phyloP scores from a whole-genome alignment of 2,888 invertebrate genomes.

The Myopa tessellatipennis region DNA sequence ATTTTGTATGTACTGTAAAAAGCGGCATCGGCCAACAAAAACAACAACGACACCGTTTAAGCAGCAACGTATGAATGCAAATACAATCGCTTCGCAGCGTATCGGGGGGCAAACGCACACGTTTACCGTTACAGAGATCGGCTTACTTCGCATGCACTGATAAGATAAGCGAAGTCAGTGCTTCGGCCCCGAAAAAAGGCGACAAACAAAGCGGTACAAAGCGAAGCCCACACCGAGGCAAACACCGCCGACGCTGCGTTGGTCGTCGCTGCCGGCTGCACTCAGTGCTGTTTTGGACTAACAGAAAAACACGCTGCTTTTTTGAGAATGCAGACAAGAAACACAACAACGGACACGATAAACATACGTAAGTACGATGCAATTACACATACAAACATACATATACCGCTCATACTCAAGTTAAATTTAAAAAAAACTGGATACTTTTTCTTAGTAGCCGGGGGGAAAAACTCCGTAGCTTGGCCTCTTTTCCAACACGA shows the following conservation, averaged over 20 bases:
- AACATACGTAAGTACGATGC: too few relatives aligned
- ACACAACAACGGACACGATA: too few relatives aligned
- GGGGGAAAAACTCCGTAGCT: too few relatives aligned
- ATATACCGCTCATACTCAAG: too few relatives aligned
- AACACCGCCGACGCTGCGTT: not conserved
- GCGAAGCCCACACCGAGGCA: not conserved
- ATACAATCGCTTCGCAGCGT: not conserved
- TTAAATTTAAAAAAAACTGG: too few relatives aligned
- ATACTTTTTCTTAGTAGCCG: too few relatives aligned
- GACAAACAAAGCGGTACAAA: not conserved
- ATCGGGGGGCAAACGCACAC: not conserved
- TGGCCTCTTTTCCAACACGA: too few relatives aligned
- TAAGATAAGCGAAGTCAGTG: constrained; percentile 38
- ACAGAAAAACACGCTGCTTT: too few relatives aligned
- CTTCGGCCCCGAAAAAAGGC: constrained; percentile 26
- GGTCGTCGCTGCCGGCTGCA: not conserved
- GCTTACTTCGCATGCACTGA: constrained; percentile 29
- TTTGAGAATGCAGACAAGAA: too few relatives aligned
- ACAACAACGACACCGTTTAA: not conserved
- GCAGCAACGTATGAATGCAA: not conserved
- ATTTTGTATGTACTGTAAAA: not conserved
- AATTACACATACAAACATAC: too few relatives aligned
- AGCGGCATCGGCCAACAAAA: not conserved
- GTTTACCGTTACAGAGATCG: constrained; percentile 31
- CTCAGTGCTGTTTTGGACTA: not conserved